Percentiles rank a stretch among this genome's conserved stretches.
phyloP scores from a whole-genome alignment of 2,797 vertebrate genomes.

The Tenualosa thibaudeaui region DNA sequence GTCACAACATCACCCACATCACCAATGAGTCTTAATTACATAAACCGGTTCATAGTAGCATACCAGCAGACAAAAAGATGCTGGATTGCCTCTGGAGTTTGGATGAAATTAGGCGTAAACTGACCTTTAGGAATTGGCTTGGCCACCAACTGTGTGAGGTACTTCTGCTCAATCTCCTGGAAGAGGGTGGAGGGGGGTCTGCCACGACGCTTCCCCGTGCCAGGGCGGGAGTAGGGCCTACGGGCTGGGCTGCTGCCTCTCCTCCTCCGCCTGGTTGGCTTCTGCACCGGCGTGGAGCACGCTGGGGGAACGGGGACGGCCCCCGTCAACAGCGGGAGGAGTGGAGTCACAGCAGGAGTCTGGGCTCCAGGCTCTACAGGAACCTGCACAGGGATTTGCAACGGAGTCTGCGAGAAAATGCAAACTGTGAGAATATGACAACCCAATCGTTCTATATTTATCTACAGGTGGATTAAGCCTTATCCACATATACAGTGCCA shows the following conservation, averaged over 20 bases:
- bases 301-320: conserved; percentile 54
- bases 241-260: conserved; percentile 75
- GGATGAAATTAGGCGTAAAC: conserved; percentile 41
- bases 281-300: conserved; percentile 58
- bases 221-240: conserved; percentile 63
- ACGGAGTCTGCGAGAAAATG: conserved; percentile 45
- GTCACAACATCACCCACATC: too few species aligned
- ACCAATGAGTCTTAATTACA: background rate
- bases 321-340: conserved; percentile 41
- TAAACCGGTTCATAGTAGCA: background rate
- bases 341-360: conserved; percentile 55
- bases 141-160: conserved; percentile 86
- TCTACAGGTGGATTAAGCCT: background rate
- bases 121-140: conserved; percentile 89
- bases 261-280: conserved; percentile 65
- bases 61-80: background rate
- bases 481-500: too few species aligned
- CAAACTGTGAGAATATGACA: background rate
- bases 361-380: background rate
- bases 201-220: conserved; percentile 84
- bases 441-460: background rate
- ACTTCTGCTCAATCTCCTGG: conserved; percentile 91
- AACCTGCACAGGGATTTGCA: conserved; percentile 33
- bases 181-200: conserved; percentile 88
- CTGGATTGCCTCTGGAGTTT: background rate